These are phyloP conservation scores for Anguilla japonica DNA, from an alignment of 2,113 vertebrate genomes.

Conservation along the genomic window DNA sequence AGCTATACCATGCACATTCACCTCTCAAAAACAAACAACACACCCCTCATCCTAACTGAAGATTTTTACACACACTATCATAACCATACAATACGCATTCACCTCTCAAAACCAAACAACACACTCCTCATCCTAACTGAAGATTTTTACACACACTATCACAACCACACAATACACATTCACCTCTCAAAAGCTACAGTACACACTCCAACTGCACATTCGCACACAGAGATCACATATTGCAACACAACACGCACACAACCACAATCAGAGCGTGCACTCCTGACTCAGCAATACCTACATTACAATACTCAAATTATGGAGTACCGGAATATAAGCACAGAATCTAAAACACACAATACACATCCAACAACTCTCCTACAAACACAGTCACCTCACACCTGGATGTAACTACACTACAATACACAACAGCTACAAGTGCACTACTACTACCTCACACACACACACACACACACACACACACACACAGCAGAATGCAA, in stretches of 20 bases:
- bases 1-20: neutral
- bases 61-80: neutral
- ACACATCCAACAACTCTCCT: no score
- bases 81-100: neutral
- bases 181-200: no score
- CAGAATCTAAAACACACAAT: no score
- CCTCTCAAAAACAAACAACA: no score
- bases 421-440: no score
- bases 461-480: neutral
- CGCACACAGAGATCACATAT: no score
- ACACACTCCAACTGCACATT: no score
- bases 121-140: no score
- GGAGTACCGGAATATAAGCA: no score
- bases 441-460: neutral
- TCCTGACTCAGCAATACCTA: neutral
- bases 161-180: neutral
- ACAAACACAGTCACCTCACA: neutral
- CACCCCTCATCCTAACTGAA: no score
- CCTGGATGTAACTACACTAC: neutral
- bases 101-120: no score
- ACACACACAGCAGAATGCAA: neutral
- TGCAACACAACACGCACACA: neutral
- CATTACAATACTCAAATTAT: no score
- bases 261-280: neutral
- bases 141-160: neutral